Conservation (phyloP, 2,113 vertebrate species). For the Paramormyrops kingsleyae region DNA sequence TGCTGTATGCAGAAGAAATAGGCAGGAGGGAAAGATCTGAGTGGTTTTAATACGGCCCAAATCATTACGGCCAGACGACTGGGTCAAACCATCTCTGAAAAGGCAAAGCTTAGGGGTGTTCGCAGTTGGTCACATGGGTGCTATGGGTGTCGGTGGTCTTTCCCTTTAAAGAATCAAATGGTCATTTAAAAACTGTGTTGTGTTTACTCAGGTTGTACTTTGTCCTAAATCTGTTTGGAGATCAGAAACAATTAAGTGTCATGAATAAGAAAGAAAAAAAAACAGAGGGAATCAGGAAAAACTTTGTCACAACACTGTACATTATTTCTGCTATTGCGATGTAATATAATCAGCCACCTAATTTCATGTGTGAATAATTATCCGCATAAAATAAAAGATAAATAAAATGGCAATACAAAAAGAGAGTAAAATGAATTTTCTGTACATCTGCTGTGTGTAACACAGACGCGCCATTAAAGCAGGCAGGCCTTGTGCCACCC, state of each 20-base stretch:
- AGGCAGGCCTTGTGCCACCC: background rate
- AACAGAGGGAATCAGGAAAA: background rate
- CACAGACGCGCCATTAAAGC: background rate
- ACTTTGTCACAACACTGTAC: background rate
- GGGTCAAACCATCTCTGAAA: background rate
- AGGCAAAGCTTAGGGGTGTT: background rate
- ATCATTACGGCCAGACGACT: background rate
- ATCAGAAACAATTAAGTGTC: background rate
- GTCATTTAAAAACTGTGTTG: background rate
- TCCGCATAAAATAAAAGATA: background rate
- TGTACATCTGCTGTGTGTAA: background rate
- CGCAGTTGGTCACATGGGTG: background rate
- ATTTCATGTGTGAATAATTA: background rate
- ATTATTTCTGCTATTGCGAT: background rate
- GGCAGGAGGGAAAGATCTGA: background rate
- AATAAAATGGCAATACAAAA: background rate
- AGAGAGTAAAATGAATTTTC: background rate
- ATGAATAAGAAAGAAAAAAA: background rate
- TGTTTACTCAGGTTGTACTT: background rate
- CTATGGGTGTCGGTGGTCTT: background rate
- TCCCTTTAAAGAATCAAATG: background rate
- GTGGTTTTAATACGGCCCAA: background rate
- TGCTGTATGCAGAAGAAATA: background rate
- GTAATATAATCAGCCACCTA: background rate
- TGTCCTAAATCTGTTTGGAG: background rate